A percentile compares a stretch with the other conserved stretches of the same genome.
phyloP scores from a whole-genome alignment of 1,140 invertebrate genomes.

The Portunus trituberculatus region DNA sequence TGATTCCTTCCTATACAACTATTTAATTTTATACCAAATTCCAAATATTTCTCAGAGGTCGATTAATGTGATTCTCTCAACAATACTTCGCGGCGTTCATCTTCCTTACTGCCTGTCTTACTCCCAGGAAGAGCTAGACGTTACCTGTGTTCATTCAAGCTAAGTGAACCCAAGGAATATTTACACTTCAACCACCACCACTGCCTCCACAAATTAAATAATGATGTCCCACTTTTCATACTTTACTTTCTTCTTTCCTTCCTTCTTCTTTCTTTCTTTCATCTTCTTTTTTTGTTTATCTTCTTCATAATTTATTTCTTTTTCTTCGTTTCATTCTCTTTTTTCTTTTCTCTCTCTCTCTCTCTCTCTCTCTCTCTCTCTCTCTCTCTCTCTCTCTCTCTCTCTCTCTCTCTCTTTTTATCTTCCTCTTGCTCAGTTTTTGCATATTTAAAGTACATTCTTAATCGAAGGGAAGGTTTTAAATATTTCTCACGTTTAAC shows the following conservation, averaged over 20 bases:
- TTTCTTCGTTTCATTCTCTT: not conserved
- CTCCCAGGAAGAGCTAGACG: no score
- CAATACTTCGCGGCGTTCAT: no score
- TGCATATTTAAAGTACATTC: no score
- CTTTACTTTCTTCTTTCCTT: not conserved
- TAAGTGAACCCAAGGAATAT: no score
- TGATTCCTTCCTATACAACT: no score
- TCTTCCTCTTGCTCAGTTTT: not conserved
- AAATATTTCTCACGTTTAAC: no score
- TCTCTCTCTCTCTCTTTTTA: not conserved
- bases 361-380: not conserved
- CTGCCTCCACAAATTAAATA: not conserved
- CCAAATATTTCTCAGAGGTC: no score
- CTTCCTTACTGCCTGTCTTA: no score
- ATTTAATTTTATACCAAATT: no score
- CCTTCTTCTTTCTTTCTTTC: not conserved
- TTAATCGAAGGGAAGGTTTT: no score
- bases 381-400: conserved; percentile 39
- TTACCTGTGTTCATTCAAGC: no score
- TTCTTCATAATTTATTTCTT: not conserved
- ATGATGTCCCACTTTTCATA: not conserved
- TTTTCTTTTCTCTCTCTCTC: not conserved
- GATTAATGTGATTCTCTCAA: no score
- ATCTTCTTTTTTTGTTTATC: not conserved
- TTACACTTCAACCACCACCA: not conserved